These are phyloP conservation scores for Spodoptera littoralis DNA, from an alignment of 2,888 invertebrate species.

Conservation along the genomic window DNA sequence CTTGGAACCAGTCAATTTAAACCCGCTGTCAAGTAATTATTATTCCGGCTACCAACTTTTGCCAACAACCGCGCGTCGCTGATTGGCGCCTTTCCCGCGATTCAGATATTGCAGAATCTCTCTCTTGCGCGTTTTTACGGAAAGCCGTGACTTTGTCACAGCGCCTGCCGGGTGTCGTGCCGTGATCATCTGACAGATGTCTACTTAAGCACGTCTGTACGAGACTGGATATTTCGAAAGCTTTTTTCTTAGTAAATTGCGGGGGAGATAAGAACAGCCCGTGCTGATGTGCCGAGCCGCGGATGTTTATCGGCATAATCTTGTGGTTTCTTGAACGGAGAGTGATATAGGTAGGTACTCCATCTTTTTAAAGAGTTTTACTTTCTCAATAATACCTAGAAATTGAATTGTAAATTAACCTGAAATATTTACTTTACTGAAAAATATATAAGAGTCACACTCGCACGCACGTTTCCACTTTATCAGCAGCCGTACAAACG, in stretches of 20 bases:
- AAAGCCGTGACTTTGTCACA: constrained; percentile 52
- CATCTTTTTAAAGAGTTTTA: constrained; percentile 4
- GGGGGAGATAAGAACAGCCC: constrained; percentile 45
- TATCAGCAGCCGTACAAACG: constrained; percentile 3
- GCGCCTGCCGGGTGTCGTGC: constrained; percentile 43
- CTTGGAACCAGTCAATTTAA: constrained; percentile 38
- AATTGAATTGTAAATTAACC: background rate
- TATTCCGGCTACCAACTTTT: constrained; percentile 49
- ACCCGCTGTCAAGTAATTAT: constrained; percentile 52
- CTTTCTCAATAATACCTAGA: background rate
- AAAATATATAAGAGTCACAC: background rate
- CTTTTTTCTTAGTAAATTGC: constrained; percentile 52
- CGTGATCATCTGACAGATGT: constrained; percentile 64
- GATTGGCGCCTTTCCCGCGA: constrained; percentile 28
- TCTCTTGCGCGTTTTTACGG: constrained; percentile 42
- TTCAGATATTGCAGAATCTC: constrained; percentile 47
- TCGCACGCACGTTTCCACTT: background rate
- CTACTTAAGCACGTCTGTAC: constrained; percentile 65
- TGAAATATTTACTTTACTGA: background rate
- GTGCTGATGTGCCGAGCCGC: constrained; percentile 24
- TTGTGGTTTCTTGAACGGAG: constrained; percentile 15
- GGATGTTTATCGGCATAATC: constrained; percentile 40
- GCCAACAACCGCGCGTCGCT: constrained; percentile 8
- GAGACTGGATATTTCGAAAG: constrained; percentile 49
- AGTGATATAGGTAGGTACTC: constrained; percentile 8